Conservation (phyloP, 2,888 invertebrate genomes). For the Lampropteryx suffumata region DNA sequence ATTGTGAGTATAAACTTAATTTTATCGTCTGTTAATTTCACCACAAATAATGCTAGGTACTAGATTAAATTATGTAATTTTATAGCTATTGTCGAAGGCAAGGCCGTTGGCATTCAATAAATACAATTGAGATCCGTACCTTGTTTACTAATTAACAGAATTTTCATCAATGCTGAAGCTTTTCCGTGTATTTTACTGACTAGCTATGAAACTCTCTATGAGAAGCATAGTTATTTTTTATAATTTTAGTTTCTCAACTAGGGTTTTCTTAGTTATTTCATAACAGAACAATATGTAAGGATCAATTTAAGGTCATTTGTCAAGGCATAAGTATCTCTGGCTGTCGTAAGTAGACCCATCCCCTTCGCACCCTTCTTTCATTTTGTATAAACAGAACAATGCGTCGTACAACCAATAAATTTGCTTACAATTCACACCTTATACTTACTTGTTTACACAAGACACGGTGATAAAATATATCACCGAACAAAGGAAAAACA, state of each 20-base stretch:
- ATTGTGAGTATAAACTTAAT: conserved; percentile 83
- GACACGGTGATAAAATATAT: conserved; percentile 76
- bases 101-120: conserved; percentile 43
- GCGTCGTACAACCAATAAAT: conserved; percentile 70
- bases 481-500: conserved; percentile 75
- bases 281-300: background rate
- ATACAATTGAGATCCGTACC: conserved; percentile 43
- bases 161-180: background rate
- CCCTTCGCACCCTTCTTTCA: conserved; percentile 50
- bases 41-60: conserved; percentile 80
- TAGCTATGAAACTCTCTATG: too few species aligned
- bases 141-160: background rate
- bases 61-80: conserved; percentile 77
- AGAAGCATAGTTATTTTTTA: too few species aligned
- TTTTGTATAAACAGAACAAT: conserved; percentile 60
- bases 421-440: conserved; percentile 76
- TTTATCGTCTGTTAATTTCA: conserved; percentile 83
- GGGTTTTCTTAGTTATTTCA: too few species aligned
- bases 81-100: conserved; percentile 68
- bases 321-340: conserved; percentile 30
- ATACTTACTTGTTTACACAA: conserved; percentile 75
- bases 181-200: background rate
- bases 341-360: conserved; percentile 38
- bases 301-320: conserved; percentile 33
- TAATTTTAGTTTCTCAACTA: too few species aligned